Evolutionary conservation across 2,888 invertebrate species (phyloP), one percentile per base, ranked within the genome.

Genomic region (Amblyjoppa fuscipennis): DNA sequence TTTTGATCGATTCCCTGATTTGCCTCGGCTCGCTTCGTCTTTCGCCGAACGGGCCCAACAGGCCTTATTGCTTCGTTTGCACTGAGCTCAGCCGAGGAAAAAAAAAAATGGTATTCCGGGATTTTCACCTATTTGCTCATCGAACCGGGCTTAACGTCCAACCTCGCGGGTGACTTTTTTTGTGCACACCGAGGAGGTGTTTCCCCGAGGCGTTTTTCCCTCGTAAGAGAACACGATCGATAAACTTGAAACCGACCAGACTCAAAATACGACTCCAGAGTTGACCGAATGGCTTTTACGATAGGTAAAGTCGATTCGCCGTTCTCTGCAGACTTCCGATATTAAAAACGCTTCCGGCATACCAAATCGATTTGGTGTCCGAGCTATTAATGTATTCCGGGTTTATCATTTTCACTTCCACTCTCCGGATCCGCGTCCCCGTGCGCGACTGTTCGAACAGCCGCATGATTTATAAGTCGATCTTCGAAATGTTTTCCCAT

Each of bases 321-420:
- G n/a, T 13, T 49, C 64, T 34, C 73, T 45, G 20, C 41, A 61
- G 51, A 79, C 38, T 25, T 51, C 25, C 61, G 64, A 79, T 79
- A 74, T 69, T 69, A 79, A 79, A 79, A 79, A 79, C 61, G 11
- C 61, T 79, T 79, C 79, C 70, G 79, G 69, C 75, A 71, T 71
- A 49, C 31, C 25, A 56, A 80, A 84, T 76, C 59, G 66, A 80
- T 80, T 76, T 53, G 53, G n/a, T 66, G 71, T 66, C 70, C 56
- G 28, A 16, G 11, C 34, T 7, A 3, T 34, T 34, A 16, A 13
- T 31, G 31, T 31, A 61, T 9, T 38, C 61, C 1, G 31, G 28
- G 6, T 34, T 3, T 28, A 53, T 64, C 53, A 64, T 76, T 64
- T 38, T 56, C 53, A 49, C 20, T 41, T 9, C n/a, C 25, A 69